Conservation (phyloP, 2,888 invertebrate species). For the Apamea sordens region DNA sequence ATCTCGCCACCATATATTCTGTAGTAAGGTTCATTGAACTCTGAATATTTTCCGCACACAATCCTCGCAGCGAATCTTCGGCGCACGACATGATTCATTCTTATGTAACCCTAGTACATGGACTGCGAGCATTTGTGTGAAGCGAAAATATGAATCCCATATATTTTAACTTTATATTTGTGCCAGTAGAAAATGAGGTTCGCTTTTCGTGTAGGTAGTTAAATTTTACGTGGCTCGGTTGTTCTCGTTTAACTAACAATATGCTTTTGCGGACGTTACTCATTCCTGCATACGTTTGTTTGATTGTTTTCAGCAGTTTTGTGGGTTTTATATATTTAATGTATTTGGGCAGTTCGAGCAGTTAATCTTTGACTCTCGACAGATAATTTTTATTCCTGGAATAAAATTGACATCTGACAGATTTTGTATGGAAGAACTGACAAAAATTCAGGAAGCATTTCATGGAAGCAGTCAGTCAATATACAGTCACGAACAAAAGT, state of each 20-base stretch:
- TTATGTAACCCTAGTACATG: constrained; percentile 55
- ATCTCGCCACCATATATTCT: constrained; percentile 35
- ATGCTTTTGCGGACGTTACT: constrained; percentile 16
- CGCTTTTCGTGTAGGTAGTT: constrained; percentile 10
- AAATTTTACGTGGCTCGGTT: constrained; percentile 13
- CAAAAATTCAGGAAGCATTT: too few species aligned
- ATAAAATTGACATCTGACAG: too few species aligned
- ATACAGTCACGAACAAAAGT: too few species aligned
- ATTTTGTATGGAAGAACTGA: too few species aligned
- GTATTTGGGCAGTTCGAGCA: too few species aligned
- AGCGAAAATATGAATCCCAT: constrained; percentile 52
- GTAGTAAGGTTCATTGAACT: constrained; percentile 45
- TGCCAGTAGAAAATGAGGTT: constrained; percentile 36
- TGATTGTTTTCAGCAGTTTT: constrained; percentile 7
- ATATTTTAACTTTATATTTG: constrained; percentile 49
- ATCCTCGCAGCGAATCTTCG: constrained; percentile 37
- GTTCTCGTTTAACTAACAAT: constrained; percentile 31
- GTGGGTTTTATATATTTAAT: background rate
- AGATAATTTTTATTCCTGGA: too few species aligned
- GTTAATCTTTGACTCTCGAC: background rate
- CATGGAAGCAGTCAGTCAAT: too few species aligned
- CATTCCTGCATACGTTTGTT: constrained; percentile 20
- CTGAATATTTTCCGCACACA: constrained; percentile 39
- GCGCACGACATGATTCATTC: constrained; percentile 48
- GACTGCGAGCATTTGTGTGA: constrained; percentile 38